A percentile compares a stretch with the other conserved stretches of the same genome.
phyloP scores from a whole-genome alignment of 2,113 vertebrate species.

The Elephas maximus region DNA sequence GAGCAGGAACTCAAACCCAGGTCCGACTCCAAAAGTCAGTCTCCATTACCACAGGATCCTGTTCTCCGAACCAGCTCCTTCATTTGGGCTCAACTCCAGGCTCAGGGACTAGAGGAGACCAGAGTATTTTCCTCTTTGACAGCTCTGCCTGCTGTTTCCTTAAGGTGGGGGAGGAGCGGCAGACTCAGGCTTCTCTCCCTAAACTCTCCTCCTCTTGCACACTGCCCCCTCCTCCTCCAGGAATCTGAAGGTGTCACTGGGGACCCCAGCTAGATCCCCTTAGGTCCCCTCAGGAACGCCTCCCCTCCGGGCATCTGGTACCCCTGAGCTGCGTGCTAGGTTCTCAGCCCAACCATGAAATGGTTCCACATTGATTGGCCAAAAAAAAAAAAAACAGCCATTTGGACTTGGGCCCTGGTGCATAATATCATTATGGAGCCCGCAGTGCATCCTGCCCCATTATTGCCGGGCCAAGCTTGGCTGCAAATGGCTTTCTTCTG shows the following conservation, averaged over 20 bases:
- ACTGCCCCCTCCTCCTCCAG: not conserved
- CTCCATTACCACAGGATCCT: not conserved
- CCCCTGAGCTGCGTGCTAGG: not conserved
- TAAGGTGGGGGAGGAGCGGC: not conserved
- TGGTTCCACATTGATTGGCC: not conserved
- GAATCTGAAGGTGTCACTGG: not conserved
- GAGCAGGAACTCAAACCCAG: not conserved
- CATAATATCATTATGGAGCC: slow-evolving; percentile 46
- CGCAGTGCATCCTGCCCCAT: slow-evolving; percentile 64
- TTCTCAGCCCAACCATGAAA: not conserved
- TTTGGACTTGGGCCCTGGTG: not conserved
- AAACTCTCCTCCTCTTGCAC: rapidly evolving
- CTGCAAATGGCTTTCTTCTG: slow-evolving; percentile 76
- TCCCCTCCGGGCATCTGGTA: not conserved
- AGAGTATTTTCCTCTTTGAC: not conserved
- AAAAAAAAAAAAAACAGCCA: not conserved
- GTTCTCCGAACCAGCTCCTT: not conserved
- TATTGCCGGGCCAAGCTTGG: slow-evolving; percentile 38
- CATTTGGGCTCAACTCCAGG: not conserved
- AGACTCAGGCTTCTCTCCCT: not conserved
- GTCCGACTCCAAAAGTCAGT: not conserved
- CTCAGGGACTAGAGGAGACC: not conserved
- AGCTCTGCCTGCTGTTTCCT: not conserved
- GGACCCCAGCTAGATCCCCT: not conserved
- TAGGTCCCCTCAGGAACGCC: not conserved